Evolutionary conservation across 2,113 vertebrate species (phyloP), one percentile per base, ranked within the genome.

Genomic region (Carlito syrichta): DNA sequence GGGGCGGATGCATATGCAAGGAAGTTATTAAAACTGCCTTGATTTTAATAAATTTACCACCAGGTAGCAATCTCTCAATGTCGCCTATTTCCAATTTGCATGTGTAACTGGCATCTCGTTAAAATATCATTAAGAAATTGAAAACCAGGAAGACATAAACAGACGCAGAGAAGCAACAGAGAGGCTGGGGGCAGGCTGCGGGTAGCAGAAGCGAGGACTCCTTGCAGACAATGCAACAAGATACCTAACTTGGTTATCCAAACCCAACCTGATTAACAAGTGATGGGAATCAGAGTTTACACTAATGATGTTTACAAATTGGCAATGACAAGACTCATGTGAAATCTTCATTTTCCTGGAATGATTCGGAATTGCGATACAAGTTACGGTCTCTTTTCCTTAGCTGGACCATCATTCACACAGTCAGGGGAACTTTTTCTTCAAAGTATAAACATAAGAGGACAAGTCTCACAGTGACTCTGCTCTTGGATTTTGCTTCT

Each of bases 21-120:
- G 96, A 97, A 98, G 96, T 97, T 98, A 97, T 97, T 79, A 88
- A 97, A 98, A 97, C 82, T 12, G 82, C 97, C 97, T 96, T 96
- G 96, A 97, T 97, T 97, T 95, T 93, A 97, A 97, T 98, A 91
- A 97, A 97, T 98, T 98, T 97, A 96, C 94, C 94, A 97, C 96
- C 95, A 97, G 97, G 96, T 97, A 97, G 94, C 97, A 97, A 98
- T 98, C 96, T 97, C 96, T 99, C 98, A 96, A 89, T 94, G 98
- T 98, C 97, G 35, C 22, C 96, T 98, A 87, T 94, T 98, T 96
- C 95, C 86, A 97, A 98, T 98, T 98, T 98, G 97, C 98, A 98
- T 98, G 84, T 48, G 97, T 98, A 98, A 98, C 98, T 98, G 97
- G 86, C 98, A 96, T 96, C 98, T 98, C 94, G 98, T 98, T 98